These are phyloP conservation scores for Andrena flavipes DNA, from an alignment of 2,888 invertebrate genomes.

Conservation along the genomic window DNA sequence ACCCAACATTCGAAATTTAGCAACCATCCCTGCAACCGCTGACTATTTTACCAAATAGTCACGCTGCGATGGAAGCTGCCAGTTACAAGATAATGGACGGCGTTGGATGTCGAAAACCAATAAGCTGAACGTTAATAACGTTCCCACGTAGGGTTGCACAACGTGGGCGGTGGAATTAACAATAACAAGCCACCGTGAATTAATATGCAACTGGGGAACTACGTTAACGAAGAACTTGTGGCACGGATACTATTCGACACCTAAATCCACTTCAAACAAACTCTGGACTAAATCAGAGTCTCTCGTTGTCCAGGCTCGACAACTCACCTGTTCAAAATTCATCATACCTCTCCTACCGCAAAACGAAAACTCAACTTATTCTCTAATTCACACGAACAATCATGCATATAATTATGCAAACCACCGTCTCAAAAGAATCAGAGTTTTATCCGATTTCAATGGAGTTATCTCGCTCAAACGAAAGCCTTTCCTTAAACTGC, in stretches of 20 bases:
- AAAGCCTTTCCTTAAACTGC: constrained; percentile 2
- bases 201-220: neutral
- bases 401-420: too few relatives aligned
- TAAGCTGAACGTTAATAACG: constrained; percentile 29
- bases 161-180: constrained; percentile 29
- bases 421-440: too few relatives aligned
- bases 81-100: constrained; percentile 4
- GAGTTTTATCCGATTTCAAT: too few relatives aligned
- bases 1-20: neutral
- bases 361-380: too few relatives aligned
- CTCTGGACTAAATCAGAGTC: neutral
- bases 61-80: neutral
- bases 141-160: constrained; percentile 2
- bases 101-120: constrained; percentile 2
- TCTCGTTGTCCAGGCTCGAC: neutral
- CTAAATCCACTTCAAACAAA: constrained; percentile 5
- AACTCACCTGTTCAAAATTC: neutral
- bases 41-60: neutral
- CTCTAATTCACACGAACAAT: too few relatives aligned
- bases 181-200: constrained; percentile 16
- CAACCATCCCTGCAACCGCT: neutral
- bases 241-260: neutral
- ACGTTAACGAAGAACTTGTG: constrained; percentile 9
- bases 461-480: neutral
- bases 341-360: too few relatives aligned